Evolutionary conservation across 23 tunicate species (phyloP).

Genomic region (Ciona savignyi): DNA sequence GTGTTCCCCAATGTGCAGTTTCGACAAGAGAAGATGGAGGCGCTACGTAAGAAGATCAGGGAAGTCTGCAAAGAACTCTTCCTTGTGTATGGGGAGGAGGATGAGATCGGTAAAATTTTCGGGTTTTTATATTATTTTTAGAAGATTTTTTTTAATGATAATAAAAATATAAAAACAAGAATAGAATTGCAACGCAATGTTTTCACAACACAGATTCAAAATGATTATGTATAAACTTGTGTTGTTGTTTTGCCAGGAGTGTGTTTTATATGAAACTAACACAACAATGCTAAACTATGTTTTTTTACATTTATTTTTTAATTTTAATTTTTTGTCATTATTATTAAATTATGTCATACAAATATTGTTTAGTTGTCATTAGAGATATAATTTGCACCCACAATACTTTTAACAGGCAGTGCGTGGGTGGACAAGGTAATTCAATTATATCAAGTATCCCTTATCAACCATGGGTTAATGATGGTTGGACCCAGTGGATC

Average conservation of each 20-base stretch:
- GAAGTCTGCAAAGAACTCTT: conserved; percentile 78
- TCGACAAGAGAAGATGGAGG: conserved; percentile 62
- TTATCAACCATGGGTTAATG: conserved; percentile 97
- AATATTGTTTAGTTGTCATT: too few relatives aligned
- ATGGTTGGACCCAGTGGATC: conserved; percentile 99
- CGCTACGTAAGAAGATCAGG: conserved; percentile 68
- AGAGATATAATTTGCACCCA: too few relatives aligned
- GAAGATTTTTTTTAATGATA: neutral
- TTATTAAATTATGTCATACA: too few relatives aligned
- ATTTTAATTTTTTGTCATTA: too few relatives aligned
- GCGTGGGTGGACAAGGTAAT: conserved; percentile 98
- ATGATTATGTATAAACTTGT: too few relatives aligned
- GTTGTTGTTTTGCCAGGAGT: too few relatives aligned
- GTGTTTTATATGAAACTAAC: too few relatives aligned
- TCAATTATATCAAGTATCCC: conserved; percentile 87
- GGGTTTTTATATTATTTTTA: neutral
- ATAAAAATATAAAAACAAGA: neutral
- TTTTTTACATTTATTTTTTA: too few relatives aligned
- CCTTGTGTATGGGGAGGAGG: conserved; percentile 61
- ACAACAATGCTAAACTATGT: too few relatives aligned
- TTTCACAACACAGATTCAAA: too few relatives aligned
- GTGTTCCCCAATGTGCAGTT: conserved; percentile 90
- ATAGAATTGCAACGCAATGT: too few relatives aligned
- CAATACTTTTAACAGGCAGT: too few relatives aligned
- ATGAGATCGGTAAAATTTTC: conserved; percentile 35